Base-by-base conservation (phyloP, 1,140 invertebrate genomes). In the Nephila pilipes region DNA sequence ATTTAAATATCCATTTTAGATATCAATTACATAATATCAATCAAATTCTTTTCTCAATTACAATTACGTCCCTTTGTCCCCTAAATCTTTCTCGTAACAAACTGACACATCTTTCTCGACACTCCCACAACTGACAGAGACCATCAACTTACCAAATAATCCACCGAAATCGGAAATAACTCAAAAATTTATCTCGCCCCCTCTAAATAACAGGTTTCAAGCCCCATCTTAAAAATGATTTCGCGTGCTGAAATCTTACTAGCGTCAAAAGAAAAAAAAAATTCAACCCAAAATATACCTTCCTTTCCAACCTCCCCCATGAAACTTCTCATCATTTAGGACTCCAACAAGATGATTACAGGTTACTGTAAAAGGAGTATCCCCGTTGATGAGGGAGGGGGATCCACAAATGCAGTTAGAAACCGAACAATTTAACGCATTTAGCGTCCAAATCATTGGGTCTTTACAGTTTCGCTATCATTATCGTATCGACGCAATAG, bases 381-480 rank as follows among this genome's bases (percentile, higher is more conserved):
- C 32, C 60, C 8, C 38, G 46, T 18, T 55, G 25, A 57, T 80
- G 10, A 79, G 38, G 25, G 18, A 25, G 32, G 46, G 89, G 32
- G 55, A 75, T 38, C 75, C 65, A 20, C 65, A 25, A 54, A 36
- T 36, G 55, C 29, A 75, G 79, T 25, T 63, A 38, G 89, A 25
- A 69, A 69, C 90, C 38, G 83, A 58, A 79, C 91, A 93, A 93
- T 93, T 93, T 93, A 60, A 16, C 63, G 55, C 91, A 14, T 93
- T 93, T 87, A 93, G 65, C n/a, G n/a, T 38, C 83, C 32, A 93
- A 87, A 93, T 92, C 90, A 93, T 85, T n/a, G 65, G 83, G 46
- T 85, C 79, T 91, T 85, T 91, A 91, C 38, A 32, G 20, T 54
- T 55, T 55, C 75, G 55, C 91, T 93, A 87, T 93, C 91, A 93